Evolutionary conservation across 2,113 vertebrate species (phyloP).

Genomic region (Pelecanoides urinatrix): DNA sequence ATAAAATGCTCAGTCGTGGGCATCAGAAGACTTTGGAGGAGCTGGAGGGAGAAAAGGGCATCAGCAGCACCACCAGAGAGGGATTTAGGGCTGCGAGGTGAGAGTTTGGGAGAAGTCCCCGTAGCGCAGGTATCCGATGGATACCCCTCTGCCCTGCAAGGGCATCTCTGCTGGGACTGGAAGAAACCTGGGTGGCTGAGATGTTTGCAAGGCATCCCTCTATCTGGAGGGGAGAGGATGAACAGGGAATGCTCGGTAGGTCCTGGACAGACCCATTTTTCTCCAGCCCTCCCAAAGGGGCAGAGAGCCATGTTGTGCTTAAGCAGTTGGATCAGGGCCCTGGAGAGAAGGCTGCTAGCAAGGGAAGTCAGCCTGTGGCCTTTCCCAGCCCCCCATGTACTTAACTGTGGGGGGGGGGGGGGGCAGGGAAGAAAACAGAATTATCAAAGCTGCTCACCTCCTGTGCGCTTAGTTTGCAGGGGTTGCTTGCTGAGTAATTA

Average conservation of each 20-base stretch:
- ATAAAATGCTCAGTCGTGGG: not conserved
- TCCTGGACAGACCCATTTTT: not conserved
- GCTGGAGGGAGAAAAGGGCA: not conserved
- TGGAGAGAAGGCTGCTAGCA: not conserved
- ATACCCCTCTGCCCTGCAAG: not conserved
- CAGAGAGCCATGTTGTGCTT: not conserved
- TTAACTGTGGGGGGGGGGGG: not conserved
- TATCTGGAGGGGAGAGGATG: not conserved
- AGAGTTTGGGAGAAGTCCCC: not conserved
- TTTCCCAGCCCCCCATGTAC: not conserved
- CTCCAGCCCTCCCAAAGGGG: not conserved
- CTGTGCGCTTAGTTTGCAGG: not conserved
- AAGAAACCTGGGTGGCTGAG: not conserved
- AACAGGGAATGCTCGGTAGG: not conserved
- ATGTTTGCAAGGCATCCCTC: not conserved
- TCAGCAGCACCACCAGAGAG: not conserved
- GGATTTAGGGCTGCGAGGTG: not conserved
- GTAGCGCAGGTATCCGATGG: not conserved
- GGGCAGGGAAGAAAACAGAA: not conserved
- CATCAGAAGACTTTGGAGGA: not conserved
- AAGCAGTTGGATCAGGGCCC: not conserved
- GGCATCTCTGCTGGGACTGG: not conserved
- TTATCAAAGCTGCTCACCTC: not conserved
- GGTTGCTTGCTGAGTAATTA: not conserved
- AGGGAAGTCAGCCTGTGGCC: not conserved